Evolutionary conservation across 2,113 vertebrate genomes (phyloP).

Genomic region (Mola mola): DNA sequence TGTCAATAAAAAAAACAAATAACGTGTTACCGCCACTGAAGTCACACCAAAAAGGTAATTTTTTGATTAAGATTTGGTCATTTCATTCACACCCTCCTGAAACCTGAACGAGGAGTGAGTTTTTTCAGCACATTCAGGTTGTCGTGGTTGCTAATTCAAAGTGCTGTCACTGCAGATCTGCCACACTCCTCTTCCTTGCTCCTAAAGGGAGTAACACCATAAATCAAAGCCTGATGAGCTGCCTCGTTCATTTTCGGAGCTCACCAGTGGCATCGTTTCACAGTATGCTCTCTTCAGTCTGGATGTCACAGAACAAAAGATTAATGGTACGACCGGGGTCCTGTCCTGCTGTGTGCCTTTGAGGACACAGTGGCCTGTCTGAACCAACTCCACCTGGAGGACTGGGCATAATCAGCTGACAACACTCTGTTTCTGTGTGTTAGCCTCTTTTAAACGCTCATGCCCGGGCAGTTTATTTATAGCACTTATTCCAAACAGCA

Average conservation of each 20-base stretch:
- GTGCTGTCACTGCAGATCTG: conserved; percentile 38
- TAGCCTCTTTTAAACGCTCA: no score
- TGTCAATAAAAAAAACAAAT: no score
- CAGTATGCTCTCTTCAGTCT: conserved; percentile 29
- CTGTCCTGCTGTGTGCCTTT: conserved; percentile 15
- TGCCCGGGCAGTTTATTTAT: no score
- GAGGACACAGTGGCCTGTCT: conserved; percentile 43
- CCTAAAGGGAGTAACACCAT: conserved; percentile 31
- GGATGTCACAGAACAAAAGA: conserved; percentile 48
- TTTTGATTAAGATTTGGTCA: no score
- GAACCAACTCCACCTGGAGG: conserved; percentile 45
- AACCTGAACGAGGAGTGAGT: no score
- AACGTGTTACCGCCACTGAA: no score
- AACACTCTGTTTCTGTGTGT: conserved; percentile 7
- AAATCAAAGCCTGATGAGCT: conserved; percentile 55
- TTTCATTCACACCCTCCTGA: no score
- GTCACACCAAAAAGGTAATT: no score
- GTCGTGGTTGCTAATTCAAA: no score
- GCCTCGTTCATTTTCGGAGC: conserved; percentile 50
- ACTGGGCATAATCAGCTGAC: conserved; percentile 33
- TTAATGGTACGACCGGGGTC: conserved; percentile 42
- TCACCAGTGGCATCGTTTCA: conserved; percentile 33
- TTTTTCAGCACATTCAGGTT: no score
- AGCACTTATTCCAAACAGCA: no score
- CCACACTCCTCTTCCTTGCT: conserved; percentile 4